Conservation (phyloP, 2,113 vertebrate species). For the Diphyllodes magnificus region DNA sequence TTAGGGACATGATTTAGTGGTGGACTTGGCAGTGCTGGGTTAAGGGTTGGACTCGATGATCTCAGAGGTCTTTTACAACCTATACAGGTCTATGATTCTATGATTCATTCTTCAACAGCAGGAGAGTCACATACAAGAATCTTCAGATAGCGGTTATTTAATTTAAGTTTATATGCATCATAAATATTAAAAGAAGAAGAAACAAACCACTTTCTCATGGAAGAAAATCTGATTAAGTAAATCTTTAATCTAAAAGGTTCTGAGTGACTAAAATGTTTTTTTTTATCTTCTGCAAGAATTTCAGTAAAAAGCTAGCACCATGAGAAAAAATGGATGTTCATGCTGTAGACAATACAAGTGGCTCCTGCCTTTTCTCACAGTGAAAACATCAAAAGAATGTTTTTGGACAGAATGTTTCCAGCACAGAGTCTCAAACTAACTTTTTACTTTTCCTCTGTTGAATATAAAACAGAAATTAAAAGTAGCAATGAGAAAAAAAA, state of each 20-base stretch:
- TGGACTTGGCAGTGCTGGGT: not conserved
- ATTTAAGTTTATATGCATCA: not conserved
- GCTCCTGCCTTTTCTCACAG: conserved; percentile 51
- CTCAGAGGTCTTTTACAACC: not conserved
- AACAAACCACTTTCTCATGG: not conserved
- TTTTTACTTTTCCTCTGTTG: not conserved
- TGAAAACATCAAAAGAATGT: conserved; percentile 39
- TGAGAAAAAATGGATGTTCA: conserved; percentile 48
- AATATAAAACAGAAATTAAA: conserved; percentile 28
- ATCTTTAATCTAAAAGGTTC: conserved; percentile 12
- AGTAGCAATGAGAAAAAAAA: not conserved
- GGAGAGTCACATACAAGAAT: not conserved
- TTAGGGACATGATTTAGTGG: not conserved
- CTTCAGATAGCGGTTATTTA: not conserved
- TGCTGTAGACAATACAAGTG: conserved; percentile 36
- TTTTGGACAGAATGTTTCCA: conserved; percentile 45
- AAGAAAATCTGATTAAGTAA: not conserved
- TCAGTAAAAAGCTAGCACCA: not conserved
- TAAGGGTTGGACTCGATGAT: not conserved
- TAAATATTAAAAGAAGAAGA: not conserved
- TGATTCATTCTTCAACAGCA: not conserved
- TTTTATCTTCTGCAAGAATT: conserved; percentile 45
- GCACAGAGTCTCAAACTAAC: not conserved
- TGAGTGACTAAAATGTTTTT: conserved; percentile 40
- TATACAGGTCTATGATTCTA: not conserved